Conservation (phyloP, 2,797 vertebrate species). For the Ceryle rudis region DNA sequence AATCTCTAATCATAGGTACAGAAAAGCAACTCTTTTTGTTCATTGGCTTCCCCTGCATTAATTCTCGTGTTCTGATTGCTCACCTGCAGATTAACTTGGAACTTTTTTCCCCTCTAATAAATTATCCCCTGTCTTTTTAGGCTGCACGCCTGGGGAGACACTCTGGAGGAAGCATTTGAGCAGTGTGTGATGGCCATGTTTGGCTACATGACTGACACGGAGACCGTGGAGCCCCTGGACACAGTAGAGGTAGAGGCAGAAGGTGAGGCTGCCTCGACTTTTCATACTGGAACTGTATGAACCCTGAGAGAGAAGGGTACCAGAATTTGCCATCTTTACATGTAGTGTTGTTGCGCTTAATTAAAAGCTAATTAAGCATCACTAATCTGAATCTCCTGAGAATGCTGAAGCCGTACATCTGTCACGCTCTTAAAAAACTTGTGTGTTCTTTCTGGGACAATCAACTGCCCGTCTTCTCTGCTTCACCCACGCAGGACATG, state of each 20-base stretch:
- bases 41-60: not conserved
- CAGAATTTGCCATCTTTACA: not conserved
- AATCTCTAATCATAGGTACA: not conserved
- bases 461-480: not conserved
- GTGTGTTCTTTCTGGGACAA: not conserved
- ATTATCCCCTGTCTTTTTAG: conserved; percentile 65
- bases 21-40: not conserved
- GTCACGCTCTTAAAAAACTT: not conserved
- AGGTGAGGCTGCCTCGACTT: conserved; percentile 74
- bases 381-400: not conserved
- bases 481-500: conserved; percentile 82
- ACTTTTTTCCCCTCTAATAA: not conserved
- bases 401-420: not conserved
- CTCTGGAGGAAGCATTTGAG: conserved; percentile 94
- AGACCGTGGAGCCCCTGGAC: conserved; percentile 90
- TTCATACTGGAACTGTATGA: not conserved
- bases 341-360: not conserved
- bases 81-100: not conserved
- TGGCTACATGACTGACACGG: conserved; percentile 97
- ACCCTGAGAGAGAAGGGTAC: not conserved
- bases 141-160: conserved; percentile 94
- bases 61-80: not conserved
- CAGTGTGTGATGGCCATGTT: conserved; percentile 98
- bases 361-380: not conserved
- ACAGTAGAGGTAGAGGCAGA: conserved; percentile 90